Conservation (phyloP, 2,113 vertebrate species). For the Halcyon senegalensis region DNA sequence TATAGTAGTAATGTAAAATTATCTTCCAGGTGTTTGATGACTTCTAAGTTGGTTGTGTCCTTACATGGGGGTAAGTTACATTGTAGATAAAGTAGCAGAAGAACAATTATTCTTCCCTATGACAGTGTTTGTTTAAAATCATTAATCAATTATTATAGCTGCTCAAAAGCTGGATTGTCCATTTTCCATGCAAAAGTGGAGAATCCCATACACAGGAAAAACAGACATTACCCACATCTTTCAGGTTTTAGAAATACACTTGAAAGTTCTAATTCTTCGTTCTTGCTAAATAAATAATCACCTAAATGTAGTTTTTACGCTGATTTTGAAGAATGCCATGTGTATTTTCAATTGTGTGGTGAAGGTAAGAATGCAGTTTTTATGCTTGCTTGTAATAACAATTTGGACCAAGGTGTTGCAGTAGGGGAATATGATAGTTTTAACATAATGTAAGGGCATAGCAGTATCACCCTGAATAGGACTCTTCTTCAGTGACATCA, state of each 20-base stretch:
- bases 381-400: not conserved
- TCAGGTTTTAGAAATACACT: not conserved
- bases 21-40: not conserved
- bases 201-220: not conserved
- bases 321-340: not conserved
- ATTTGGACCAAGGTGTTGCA: not conserved
- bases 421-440: not conserved
- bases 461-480: not conserved
- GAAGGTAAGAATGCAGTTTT: not conserved
- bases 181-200: not conserved
- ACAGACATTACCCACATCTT: not conserved
- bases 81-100: not conserved
- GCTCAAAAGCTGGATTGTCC: not conserved
- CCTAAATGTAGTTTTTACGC: not conserved
- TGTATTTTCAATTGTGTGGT: not conserved
- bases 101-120: not conserved
- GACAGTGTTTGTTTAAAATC: not conserved
- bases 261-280: not conserved
- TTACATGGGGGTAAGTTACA: not conserved
- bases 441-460: not conserved
- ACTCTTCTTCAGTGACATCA: not conserved
- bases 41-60: not conserved
- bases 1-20: not conserved
- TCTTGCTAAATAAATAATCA: not conserved
- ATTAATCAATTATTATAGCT: not conserved